A percentile compares a stretch with the other conserved stretches of the same genome.
These are phyloP conservation scores for Coelopa frigida DNA, from an alignment of 1,140 invertebrate genomes.

Conservation along the genomic window DNA sequence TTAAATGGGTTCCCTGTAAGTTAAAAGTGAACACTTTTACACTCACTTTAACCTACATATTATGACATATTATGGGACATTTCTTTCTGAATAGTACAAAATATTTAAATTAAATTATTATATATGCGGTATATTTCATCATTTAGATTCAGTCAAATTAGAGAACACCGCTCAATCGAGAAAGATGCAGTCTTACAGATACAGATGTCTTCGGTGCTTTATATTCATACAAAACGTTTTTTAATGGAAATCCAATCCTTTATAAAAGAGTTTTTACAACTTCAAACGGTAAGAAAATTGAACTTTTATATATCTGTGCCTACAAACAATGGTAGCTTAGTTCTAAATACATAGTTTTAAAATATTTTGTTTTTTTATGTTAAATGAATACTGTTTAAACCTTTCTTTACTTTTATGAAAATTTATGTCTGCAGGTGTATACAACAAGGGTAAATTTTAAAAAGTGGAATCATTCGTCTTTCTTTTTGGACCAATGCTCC, in stretches of 20 bases:
- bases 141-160: constrained; percentile 11
- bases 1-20: no score
- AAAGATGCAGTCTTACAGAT: constrained; percentile 70
- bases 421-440: no score
- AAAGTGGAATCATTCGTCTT: no score
- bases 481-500: no score
- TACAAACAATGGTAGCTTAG: not conserved
- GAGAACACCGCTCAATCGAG: constrained; percentile 16
- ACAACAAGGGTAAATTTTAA: no score
- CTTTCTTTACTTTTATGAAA: constrained; percentile 11
- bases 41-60: not conserved
- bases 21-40: no score
- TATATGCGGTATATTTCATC: constrained; percentile 10
- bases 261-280: constrained; percentile 75
- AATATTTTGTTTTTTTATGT: constrained; percentile 5
- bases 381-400: constrained; percentile 1
- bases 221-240: constrained; percentile 93
- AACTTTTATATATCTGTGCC: not conserved
- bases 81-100: constrained; percentile 3
- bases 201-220: constrained; percentile 80
- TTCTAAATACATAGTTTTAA: not conserved
- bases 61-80: not conserved
- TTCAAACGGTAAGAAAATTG: constrained; percentile 57
- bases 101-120: constrained; percentile 9
- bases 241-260: constrained; percentile 80